A percentile compares a stretch with the other conserved stretches of the same genome.
Conservation (phyloP, 2,113 vertebrate genomes). For the Sardina pilchardus region DNA sequence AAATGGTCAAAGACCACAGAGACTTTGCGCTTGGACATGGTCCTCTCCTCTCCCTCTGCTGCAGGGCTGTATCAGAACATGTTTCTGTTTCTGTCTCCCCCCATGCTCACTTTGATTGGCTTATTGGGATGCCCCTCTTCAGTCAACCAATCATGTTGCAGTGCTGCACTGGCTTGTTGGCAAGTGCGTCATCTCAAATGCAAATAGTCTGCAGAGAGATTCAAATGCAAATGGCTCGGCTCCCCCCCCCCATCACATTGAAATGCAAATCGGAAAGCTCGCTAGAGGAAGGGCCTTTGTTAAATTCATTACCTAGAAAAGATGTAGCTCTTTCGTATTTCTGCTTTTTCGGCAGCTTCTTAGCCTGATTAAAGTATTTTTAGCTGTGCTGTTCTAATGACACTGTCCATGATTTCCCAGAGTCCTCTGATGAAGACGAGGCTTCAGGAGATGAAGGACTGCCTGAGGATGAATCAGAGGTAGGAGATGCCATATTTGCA, state of each 20-base stretch:
- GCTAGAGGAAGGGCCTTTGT: neutral
- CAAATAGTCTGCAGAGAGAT: constrained; percentile 1
- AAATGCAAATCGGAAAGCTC: constrained; percentile 14
- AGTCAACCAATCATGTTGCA: neutral
- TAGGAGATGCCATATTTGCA: constrained; percentile 52
- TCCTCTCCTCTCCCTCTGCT: neutral
- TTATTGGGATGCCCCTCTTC: neutral
- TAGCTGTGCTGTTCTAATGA: neutral
- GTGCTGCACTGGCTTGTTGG: neutral
- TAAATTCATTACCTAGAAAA: neutral
- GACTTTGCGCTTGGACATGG: constrained; percentile 17
- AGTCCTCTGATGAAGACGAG: constrained; percentile 76
- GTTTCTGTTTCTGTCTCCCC: neutral
- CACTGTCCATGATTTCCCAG: constrained; percentile 51
- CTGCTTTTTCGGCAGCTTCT: neutral
- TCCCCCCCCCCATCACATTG: constrained; percentile 17
- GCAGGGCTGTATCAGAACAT: neutral
- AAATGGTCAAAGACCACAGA: constrained; percentile 37
- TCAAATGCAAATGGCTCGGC: constrained; percentile 50
- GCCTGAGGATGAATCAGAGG: constrained; percentile 70
- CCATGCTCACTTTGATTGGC: neutral
- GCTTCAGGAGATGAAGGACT: constrained; percentile 71
- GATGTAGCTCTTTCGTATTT: neutral
- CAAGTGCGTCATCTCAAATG: constrained; percentile 28
- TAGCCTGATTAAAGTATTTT: neutral